Base-by-base conservation (phyloP, 1,140 invertebrate species). In the Drosophila nasuta region DNA sequence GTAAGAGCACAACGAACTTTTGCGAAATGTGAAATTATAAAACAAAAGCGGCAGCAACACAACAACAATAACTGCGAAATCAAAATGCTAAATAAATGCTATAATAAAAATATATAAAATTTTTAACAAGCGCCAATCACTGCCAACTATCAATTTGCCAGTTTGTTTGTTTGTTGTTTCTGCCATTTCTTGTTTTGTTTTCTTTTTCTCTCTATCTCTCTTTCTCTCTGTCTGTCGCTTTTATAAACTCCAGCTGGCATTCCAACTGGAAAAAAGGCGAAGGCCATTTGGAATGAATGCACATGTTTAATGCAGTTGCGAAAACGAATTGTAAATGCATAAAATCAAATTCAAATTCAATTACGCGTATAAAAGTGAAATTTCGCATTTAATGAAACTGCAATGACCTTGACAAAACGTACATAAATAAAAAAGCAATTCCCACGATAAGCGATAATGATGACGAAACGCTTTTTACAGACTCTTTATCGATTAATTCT, bases 1-100 rank as follows among this genome's bases (percentile, higher is more conserved):
- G 81, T 85, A 87, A 87, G 82, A 87, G 82, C 83, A 82, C 82
- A 87, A 87, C 82, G 82, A 87, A 87, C 82, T 81, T 86, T 86
- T 82, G 71, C 59, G 63, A 85, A 87, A 86, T 86, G 82, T 76
- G 82, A 86, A 86, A 86, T 86, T 86, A 86, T 85, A 86, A 85
- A 81, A 81, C 71, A 86, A 81, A 82, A 69, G 46, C 35, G 65
- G 41, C 17, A 46, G 41, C 7, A 35, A 35, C 52, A 54, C 77
- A 76, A 49, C 33, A 66, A 57, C 56, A 75, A 75, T 64, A 83
- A 71, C 66, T 67, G 69, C 65, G 60, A 71, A 74, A 80, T 80
- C 80, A 77, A 85, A 83, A 71, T 75, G 74, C 77, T 80, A 77
- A 83, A 70, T 69, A 76, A 79, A 70, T 63, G 75, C 71, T 56